Conservation (phyloP, 1,140 invertebrate species). For the Oncopodura yosiiana region DNA sequence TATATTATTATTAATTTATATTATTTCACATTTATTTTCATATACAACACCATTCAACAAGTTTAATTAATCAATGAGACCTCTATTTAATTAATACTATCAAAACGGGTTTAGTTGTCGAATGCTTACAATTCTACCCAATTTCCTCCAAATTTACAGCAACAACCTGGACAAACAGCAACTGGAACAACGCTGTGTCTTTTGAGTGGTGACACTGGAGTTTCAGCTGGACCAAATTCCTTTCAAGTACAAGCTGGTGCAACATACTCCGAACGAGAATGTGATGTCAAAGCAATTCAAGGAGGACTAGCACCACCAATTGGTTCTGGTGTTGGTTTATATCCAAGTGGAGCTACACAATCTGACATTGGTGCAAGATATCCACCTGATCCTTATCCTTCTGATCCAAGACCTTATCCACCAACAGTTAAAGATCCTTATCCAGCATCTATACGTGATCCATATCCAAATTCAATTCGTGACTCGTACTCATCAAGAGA, state of each 20-base stretch:
- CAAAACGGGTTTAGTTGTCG: too few relatives aligned
- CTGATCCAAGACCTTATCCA: slow-evolving; percentile 20
- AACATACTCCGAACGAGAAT: slow-evolving; percentile 42
- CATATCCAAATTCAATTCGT: slow-evolving; percentile 9
- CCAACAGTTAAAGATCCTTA: slow-evolving; percentile 23
- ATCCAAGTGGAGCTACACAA: slow-evolving; percentile 12
- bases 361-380: slow-evolving; percentile 28
- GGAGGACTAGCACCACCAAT: not conserved
- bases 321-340: too few relatives aligned
- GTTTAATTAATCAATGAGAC: too few relatives aligned
- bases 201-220: slow-evolving; percentile 41
- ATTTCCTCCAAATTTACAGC: slow-evolving; percentile 5
- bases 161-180: too few relatives aligned
- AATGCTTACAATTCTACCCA: too few relatives aligned
- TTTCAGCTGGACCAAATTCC: slow-evolving; percentile 39
- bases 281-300: slow-evolving; percentile 31
- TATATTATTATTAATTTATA: too few relatives aligned
- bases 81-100: too few relatives aligned
- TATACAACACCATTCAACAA: too few relatives aligned
- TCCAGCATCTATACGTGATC: slow-evolving; percentile 12
- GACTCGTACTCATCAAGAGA: slow-evolving; percentile 10
- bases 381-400: slow-evolving; percentile 22
- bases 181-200: slow-evolving; percentile 38
- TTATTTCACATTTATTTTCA: too few relatives aligned
- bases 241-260: slow-evolving; percentile 40